Evolutionary conservation across 2,113 vertebrate species (phyloP).

Genomic region (Labrus mixtus): DNA sequence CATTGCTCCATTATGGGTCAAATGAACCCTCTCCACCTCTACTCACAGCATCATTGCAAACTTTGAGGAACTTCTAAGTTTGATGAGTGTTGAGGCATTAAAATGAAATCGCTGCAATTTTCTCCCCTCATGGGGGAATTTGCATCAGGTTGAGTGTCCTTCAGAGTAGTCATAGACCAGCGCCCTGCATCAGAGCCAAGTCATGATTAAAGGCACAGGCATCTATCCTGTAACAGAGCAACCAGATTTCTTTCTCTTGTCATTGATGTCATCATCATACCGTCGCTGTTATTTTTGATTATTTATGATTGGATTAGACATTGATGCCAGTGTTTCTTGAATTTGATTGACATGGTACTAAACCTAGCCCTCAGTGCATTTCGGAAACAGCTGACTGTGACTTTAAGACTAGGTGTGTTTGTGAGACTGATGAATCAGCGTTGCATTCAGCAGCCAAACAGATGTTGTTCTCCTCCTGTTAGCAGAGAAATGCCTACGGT

Average conservation of each 20-base stretch:
- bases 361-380: conserved; percentile 31
- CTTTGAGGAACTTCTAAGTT: conserved; percentile 45
- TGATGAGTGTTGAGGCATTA: conserved; percentile 46
- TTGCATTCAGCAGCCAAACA: conserved; percentile 80
- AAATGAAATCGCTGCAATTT: conserved; percentile 66
- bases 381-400: conserved; percentile 67
- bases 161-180: conserved; percentile 53
- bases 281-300: conserved; percentile 11
- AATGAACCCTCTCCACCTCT: conserved; percentile 15
- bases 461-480: conserved; percentile 83
- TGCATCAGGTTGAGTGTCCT: conserved; percentile 61
- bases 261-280: conserved; percentile 10
- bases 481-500: conserved; percentile 74
- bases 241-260: not conserved
- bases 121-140: conserved; percentile 36
- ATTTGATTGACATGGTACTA: conserved; percentile 46
- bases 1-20: conserved; percentile 24
- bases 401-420: conserved; percentile 72
- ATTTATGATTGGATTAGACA: conserved; percentile 14
- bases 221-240: conserved; percentile 24
- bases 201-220: conserved; percentile 47
- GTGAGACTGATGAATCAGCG: conserved; percentile 79
- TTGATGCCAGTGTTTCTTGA: conserved; percentile 25
- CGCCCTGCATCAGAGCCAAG: conserved; percentile 46
- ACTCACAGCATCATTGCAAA: conserved; percentile 22